Percentiles rank a stretch among this genome's conserved stretches.
phyloP scores from a whole-genome alignment of 2,113 vertebrate genomes.

The Hypocryptadius cinnamomeus region DNA sequence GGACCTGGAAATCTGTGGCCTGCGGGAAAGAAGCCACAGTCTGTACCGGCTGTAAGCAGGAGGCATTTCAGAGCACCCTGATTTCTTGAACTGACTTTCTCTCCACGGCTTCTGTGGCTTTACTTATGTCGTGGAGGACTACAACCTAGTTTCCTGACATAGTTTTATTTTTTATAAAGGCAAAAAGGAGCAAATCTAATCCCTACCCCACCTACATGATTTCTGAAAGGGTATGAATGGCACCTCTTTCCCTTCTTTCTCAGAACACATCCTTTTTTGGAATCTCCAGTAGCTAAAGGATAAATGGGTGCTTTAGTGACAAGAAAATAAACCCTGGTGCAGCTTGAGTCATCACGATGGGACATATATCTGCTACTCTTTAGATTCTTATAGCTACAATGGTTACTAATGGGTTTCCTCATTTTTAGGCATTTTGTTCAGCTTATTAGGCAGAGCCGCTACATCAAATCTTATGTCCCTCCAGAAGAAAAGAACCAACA shows the following conservation, averaged over 20 bases:
- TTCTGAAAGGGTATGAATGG: neutral
- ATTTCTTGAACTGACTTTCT: neutral
- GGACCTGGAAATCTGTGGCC: neutral
- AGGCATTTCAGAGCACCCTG: neutral
- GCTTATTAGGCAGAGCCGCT: constrained; percentile 1
- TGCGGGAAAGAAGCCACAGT: neutral
- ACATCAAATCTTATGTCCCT: neutral
- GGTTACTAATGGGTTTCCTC: neutral
- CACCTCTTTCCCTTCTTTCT: neutral
- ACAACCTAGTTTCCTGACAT: neutral
- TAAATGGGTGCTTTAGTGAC: neutral
- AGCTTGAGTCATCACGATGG: neutral
- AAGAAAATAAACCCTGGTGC: neutral
- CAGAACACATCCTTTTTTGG: neutral
- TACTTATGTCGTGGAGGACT: neutral
- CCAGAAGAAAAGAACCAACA: neutral
- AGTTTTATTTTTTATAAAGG: neutral
- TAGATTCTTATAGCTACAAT: constrained; percentile 14
- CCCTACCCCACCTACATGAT: accelerated
- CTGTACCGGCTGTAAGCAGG: accelerated
- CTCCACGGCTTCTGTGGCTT: neutral
- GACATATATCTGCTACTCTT: neutral
- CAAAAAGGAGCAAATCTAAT: neutral
- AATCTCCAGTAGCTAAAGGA: neutral
- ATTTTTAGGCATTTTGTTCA: neutral